Evolutionary conservation across 2,797 vertebrate species (phyloP), one percentile per base, ranked within the genome.

Genomic region (Danio tinwini): DNA sequence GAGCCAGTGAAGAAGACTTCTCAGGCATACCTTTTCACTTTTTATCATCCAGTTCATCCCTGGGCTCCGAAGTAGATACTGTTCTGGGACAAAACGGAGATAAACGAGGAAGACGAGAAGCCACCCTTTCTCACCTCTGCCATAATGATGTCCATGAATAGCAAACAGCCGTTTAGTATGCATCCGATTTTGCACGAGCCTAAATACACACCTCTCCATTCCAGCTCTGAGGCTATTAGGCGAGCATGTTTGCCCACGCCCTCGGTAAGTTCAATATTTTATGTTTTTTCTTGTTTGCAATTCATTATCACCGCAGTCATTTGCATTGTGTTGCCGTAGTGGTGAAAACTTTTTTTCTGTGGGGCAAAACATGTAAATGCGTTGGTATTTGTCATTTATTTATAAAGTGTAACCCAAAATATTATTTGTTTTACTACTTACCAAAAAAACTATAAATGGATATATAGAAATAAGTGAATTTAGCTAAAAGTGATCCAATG

Each of bases 111-210:
- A 56, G 81, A 90, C 86, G 78, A 78, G 81, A 87, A 83, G 68
- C 88, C 86, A 90, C 77, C 90, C 84, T 87, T 87, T 14, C 85
- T 87, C 19, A 87, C 87, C 64, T 89, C 90, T 86, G 92, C 93
- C 87, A 93, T 89, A 90, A 96, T 97, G 96, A 97, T 97, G 96
- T 96, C 96, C 88, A 97, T 97, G 96, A 97, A 97, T 92, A 97
- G 96, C 94, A 97, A 97, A 80, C 96, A 97, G 91, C 91, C 95
- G 68, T 97, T 97, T 93, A 92, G 95, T 85, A 96, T 97, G 96
- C 96, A 97, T 90, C 96, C 96, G 68, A 96, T 97, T 69, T 94
- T 97, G 52, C 96, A 97, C 83, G 96, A 97, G 9, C 96, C 95
- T 84, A 97, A 97, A 83, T 97, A 97, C 92, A 91, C 93, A 4